Percentiles rank a stretch among this genome's conserved stretches.
These are phyloP conservation scores for Paralvinella palmiformis DNA, from an alignment of 1,140 invertebrate species.

Conservation along the genomic window DNA sequence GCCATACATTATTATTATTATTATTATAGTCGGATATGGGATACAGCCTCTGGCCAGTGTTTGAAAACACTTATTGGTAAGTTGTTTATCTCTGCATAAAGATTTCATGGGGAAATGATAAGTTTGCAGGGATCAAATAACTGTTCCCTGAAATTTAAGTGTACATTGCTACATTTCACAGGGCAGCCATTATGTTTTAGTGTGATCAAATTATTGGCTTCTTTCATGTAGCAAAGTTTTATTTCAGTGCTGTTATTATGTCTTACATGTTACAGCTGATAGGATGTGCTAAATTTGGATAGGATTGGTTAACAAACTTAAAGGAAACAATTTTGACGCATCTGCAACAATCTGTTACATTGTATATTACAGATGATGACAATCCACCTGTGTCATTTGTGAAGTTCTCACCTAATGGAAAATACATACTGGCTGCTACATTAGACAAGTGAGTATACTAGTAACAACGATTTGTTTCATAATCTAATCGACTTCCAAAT, in stretches of 20 bases:
- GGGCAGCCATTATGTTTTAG: no score
- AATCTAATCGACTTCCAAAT: no score
- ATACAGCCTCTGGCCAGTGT: slow-evolving; percentile 97
- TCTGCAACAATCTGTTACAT: neutral
- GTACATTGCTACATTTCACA: no score
- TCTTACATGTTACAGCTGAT: no score
- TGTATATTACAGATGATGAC: slow-evolving; percentile 64
- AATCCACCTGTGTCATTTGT: slow-evolving; percentile 99
- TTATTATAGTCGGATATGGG: slow-evolving; percentile 89
- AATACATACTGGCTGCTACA: slow-evolving; percentile 97
- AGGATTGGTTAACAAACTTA: no score
- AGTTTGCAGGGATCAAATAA: neutral
- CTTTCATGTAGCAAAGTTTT: neutral
- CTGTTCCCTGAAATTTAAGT: no score
- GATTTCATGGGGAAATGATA: neutral
- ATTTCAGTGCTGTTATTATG: neutral
- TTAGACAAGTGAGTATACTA: slow-evolving; percentile 70
- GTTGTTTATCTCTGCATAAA: slow-evolving; percentile 4
- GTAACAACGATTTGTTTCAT: no score
- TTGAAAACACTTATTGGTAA: slow-evolving; percentile 74
- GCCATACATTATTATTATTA: no score
- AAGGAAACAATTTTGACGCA: no score
- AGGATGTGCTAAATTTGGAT: no score
- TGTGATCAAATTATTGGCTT: no score
- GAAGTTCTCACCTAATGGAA: slow-evolving; percentile 99